phyloP scores from a whole-genome alignment of 2,797 vertebrate species.

The Gymnothorax reevesii region DNA sequence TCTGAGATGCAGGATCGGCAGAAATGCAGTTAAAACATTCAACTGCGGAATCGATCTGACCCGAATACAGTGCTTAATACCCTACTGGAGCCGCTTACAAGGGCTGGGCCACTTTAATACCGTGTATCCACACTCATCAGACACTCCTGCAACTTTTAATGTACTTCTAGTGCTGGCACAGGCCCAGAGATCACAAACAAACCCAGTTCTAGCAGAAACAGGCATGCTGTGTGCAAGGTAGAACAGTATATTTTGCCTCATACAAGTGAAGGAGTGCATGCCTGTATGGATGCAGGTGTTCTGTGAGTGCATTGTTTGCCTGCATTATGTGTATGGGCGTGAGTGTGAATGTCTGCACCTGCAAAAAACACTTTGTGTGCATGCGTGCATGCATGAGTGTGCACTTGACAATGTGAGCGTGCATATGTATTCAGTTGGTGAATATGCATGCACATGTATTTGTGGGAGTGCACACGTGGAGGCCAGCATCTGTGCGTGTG shows the following conservation, averaged over 20 bases:
- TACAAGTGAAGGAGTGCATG: background rate
- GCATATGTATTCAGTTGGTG: background rate
- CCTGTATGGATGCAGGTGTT: background rate
- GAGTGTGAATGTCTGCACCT: background rate
- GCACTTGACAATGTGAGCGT: no score
- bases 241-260: background rate
- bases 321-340: background rate
- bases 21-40: background rate
- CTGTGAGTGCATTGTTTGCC: background rate
- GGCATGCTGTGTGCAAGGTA: background rate
- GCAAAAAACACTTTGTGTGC: background rate
- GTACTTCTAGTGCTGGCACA: background rate
- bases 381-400: no score
- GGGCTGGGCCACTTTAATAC: conserved; percentile 7
- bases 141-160: background rate
- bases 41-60: conserved; percentile 25
- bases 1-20: background rate
- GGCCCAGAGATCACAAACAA: background rate
- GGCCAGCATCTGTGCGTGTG: background rate
- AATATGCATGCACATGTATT: no score
- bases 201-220: background rate
- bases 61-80: conserved; percentile 11
- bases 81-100: conserved; percentile 14
- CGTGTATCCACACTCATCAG: conserved; percentile 20
- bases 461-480: background rate